Base-by-base conservation (phyloP, 2,113 vertebrate species). In the Cyphomyrus plagiostoma region DNA sequence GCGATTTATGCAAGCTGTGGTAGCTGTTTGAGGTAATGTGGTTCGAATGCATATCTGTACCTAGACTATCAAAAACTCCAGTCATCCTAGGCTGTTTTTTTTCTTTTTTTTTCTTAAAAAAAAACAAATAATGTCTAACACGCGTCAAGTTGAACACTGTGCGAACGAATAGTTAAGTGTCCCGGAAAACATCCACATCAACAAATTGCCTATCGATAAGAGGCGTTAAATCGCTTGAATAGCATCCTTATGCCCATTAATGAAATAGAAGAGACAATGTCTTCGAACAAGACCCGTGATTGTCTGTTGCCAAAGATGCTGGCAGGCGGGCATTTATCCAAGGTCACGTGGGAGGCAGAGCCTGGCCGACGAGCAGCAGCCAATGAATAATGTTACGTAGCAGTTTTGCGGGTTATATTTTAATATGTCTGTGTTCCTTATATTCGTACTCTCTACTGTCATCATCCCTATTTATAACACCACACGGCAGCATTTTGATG, bases 11-110 rank as follows among this genome's bases (percentile, higher is more conserved):
- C 93, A 99, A 96, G 94, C 95, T 96, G 96, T 97, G 96, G 91
- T 98, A 98, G 95, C 93, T 97, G 95, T 95, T 97, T 92, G 98
- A 97, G 94, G 98, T 96, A 96, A 98, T 98, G 96, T 98, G 98
- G 97, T 97, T 98, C 39, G 97, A 96, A 96, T 99, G 98, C 98
- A 99, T 98, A 96, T 99, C 98, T 94, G 98, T 96, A 93, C 96
- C 97, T 90, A 99, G 94, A 94, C 96, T 98, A 95, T 98, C 98
- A 96, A 98, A 98, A 93, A 99, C 97, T 86, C 97, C 98, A 86
- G 98, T 98, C 98, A 99, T 99, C 93, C 94, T 95, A 93, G 74
- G 74, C 30, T 17, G 17, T 8, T 77, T 93, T 90, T 50, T 70
- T 13, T 17, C 1, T 17, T 77, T 93, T 90, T 85, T 70, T 11